Evolutionary conservation across 2,113 vertebrate species (phyloP).

Genomic region (Pachyramphus minor): DNA sequence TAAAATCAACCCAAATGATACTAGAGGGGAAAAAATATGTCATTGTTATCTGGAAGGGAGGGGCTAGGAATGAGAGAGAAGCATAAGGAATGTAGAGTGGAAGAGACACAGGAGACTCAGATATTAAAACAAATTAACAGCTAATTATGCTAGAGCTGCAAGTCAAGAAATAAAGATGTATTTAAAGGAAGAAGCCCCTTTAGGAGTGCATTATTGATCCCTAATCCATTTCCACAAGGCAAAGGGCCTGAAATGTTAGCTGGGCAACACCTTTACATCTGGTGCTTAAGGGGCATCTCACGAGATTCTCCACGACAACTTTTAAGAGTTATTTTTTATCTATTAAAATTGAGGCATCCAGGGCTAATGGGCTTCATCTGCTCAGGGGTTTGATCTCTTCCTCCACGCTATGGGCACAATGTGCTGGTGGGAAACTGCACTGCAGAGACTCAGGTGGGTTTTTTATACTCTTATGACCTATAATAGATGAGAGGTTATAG

Average conservation of each 20-base stretch:
- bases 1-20: not conserved
- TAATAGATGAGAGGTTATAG: not conserved
- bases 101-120: not conserved
- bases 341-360: not conserved
- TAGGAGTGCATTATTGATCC: not conserved
- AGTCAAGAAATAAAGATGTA: not conserved
- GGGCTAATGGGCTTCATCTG: not conserved
- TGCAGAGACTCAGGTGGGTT: not conserved
- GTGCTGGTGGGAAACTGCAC: not conserved
- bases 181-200: not conserved
- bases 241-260: not conserved
- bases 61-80: not conserved
- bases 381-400: not conserved
- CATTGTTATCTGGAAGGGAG: not conserved
- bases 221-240: not conserved
- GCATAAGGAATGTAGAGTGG: no score
- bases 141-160: not conserved
- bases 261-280: no score
- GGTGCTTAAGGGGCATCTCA: not conserved
- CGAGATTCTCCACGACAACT: not conserved
- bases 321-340: not conserved
- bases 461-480: not conserved
- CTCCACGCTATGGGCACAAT: not conserved
- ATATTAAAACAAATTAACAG: not conserved
- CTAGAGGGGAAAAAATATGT: not conserved